Evolutionary conservation across 2,113 vertebrate species (phyloP), one percentile per base, ranked within the genome.

Genomic region (Mirounga angustirostris): DNA sequence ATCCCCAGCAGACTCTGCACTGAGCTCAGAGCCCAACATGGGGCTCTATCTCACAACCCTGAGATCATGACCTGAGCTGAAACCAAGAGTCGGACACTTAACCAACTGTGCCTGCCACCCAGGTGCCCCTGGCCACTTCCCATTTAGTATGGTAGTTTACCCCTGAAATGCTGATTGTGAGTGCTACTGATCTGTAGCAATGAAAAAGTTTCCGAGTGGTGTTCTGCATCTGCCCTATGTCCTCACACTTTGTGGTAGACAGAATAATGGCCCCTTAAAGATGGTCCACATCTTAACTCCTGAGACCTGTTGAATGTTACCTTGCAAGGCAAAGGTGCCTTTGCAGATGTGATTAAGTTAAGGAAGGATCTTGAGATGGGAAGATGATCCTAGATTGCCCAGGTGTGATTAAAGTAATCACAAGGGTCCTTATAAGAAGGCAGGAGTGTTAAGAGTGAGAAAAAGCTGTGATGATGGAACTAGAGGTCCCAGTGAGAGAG

Each of bases 221-320:
- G 14, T 61, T 95, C 40, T 92, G 9, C 52, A 78, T 95, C 52
- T 95, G 13, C 43, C 78, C 13, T 13, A 6, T 50, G 43, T 36
- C 43, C 69, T 82, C 30, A 56, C 13, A 58, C n/a, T 83, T 88
- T 69, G 40, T 83, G 71, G 59, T 63, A 84, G 59, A 43, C 67
- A 84, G 28, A 52, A 50, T 85, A 91, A 74, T 7, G 19, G 4
- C 30, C 61, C 63, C 50, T 36, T 33, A 89, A 78, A 73, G 81
- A 43, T 61, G 71, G 28, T 21, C 50, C 54, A 30, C 10, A 6
- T 91, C 65, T 58, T 81, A 54, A n/a, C 90, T 22, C 26, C 50
- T 16, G 19, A 94, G 90, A 86, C n/a, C 87, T 80, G 56, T 73
- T 93, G 73, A 67, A 33, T 74, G 26, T 81, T 94, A 86, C 3